phyloP scores from a whole-genome alignment of 2,113 vertebrate species.

The Stegostoma tigrinum region DNA sequence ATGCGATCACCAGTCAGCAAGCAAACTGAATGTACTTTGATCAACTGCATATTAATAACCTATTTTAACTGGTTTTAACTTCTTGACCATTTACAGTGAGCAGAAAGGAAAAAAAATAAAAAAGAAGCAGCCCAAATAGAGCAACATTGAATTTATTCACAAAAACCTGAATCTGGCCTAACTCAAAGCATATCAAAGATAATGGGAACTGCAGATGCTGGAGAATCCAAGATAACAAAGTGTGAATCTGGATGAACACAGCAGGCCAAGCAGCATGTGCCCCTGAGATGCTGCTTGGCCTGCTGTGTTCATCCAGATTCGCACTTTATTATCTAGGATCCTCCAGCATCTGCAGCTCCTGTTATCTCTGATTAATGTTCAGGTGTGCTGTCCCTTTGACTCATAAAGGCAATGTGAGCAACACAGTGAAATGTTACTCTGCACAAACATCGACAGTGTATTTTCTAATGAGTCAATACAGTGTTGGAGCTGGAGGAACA shows the following conservation, averaged over 20 bases:
- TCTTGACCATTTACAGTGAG: slow-evolving; percentile 6
- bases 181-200: neutral
- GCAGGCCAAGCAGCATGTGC: no score
- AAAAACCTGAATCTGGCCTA: neutral
- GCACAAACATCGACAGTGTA: neutral
- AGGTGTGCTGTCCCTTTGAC: neutral
- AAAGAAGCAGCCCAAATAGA: neutral
- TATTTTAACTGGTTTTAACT: neutral
- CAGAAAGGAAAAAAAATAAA: neutral
- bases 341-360: no score
- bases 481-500: no score
- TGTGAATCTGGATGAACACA: no score
- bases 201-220: no score
- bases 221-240: no score
- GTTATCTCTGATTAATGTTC: no score
- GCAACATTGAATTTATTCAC: neutral
- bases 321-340: no score
- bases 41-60: neutral
- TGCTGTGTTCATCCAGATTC: no score
- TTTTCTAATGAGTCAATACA: no score
- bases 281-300: no score
- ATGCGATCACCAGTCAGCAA: neutral
- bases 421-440: neutral
- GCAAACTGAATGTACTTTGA: neutral
- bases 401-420: neutral